Base-by-base conservation (phyloP, 2,797 vertebrate genomes). In the Neopelma chrysocephalum region DNA sequence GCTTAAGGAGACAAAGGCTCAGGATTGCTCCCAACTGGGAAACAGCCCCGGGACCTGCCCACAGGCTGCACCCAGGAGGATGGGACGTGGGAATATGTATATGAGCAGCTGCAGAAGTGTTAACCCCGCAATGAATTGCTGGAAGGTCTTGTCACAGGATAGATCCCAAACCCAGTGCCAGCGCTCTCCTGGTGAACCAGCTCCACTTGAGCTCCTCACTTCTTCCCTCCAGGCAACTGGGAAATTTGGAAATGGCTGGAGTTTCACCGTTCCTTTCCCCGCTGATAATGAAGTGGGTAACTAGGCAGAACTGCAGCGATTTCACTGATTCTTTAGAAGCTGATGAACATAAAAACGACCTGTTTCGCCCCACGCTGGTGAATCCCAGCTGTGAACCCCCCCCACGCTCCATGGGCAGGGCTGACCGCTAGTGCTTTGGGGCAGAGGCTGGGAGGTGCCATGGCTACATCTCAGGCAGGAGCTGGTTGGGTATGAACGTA, bases 341-440 rank as follows among this genome's bases (percentile, higher is more conserved):
- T 38, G 0, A 0, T 2, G 23, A 51, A 15, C 11, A 6, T 4
- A 2, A n/a, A 15, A 1, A 0, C 0, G 0, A 5, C 14, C 48
- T 4, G 3, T 3, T n/a, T 5, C 10, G 3, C 21, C 42, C 79
- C 0, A 0, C 4, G 8, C 70, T 32, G 66, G 64, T 2, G 61
- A 56, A 15, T 12, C 17, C 29, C 6, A 0, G 51, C 68, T 21
- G 1, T 20, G 38, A 53, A 18, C 1, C 12, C 31, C 36, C n/a
- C 18, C 16, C 0, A 10, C 27, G 58, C 42, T 80, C 27, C 9
- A 78, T 81, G 45, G 3, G 60, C 40, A 32, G 26, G 6, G 10
- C 64, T 2, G 4, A 42, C 42, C 9, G 2, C 48, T 0, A 2
- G 9, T 6, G 50, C 72, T 20, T 20, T 12, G 58, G 69, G 82